These are phyloP conservation scores for Artemia sinica DNA, from an alignment of 2,888 invertebrate genomes.

Conservation along the genomic window DNA sequence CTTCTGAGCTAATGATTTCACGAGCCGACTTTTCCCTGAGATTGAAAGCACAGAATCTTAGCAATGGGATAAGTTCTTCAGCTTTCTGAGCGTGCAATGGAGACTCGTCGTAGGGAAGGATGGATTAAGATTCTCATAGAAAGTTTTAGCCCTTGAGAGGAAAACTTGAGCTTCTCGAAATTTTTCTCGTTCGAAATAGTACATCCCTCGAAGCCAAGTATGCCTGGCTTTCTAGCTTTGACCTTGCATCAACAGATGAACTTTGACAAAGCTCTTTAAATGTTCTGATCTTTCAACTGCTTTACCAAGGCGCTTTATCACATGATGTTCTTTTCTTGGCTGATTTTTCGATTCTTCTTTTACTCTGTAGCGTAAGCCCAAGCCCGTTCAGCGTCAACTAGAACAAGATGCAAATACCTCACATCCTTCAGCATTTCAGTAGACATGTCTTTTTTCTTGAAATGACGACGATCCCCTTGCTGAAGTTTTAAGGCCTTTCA, in stretches of 20 bases:
- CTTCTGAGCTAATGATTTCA: background rate
- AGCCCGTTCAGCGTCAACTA: constrained; percentile 77
- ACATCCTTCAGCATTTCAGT: constrained; percentile 59
- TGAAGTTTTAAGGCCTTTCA: constrained; percentile 83
- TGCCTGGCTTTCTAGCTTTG: constrained; percentile 87
- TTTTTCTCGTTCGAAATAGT: constrained; percentile 72
- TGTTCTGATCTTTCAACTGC: constrained; percentile 66
- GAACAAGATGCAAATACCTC: constrained; percentile 63
- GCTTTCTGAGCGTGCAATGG: constrained; percentile 60
- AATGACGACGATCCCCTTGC: constrained; percentile 72
- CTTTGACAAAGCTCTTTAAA: constrained; percentile 60
- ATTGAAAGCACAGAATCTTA: constrained; percentile 93
- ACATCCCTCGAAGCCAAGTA: constrained; percentile 81
- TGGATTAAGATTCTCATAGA: constrained; percentile 75
- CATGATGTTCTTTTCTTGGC: constrained; percentile 79
- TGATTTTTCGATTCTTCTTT: constrained; percentile 93
- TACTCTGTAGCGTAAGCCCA: constrained; percentile 96
- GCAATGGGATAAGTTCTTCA: constrained; percentile 77
- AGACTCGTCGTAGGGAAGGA: constrained; percentile 66
- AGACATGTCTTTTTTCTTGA: constrained; percentile 71
- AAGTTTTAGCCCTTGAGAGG: constrained; percentile 48
- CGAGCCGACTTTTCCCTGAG: constrained; percentile 70
- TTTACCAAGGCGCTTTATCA: constrained; percentile 64
- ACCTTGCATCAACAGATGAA: constrained; percentile 64
- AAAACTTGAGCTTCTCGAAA: constrained; percentile 74